These are phyloP conservation scores for Nyctalus aviator DNA, from an alignment of 2,797 vertebrate genomes.

Conservation along the genomic window DNA sequence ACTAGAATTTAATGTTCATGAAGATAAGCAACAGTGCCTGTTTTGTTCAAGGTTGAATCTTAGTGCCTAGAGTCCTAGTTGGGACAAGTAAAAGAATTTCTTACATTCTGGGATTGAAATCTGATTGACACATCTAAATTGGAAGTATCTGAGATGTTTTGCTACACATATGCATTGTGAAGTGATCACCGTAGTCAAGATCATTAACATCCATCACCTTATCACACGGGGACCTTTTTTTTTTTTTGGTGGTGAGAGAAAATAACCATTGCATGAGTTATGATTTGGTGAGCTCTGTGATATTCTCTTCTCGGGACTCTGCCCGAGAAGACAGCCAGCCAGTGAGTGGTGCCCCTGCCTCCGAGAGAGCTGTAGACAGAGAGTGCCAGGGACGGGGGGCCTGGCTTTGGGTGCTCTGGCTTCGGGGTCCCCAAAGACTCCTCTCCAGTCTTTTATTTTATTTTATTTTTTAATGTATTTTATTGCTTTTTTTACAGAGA, in stretches of 20 bases:
- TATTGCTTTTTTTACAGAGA: too few relatives aligned
- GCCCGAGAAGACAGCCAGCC: not conserved
- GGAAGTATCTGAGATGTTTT: not conserved
- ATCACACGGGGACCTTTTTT: not conserved
- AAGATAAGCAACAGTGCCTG: not conserved
- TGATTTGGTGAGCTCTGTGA: not conserved
- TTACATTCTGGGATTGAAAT: not conserved
- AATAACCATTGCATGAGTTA: conserved; percentile 1
- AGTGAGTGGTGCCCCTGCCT: not conserved
- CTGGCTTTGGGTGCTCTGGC: not conserved
- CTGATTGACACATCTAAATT: not conserved
- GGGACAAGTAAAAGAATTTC: not conserved
- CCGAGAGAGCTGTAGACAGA: not conserved
- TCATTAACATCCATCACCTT: not conserved
- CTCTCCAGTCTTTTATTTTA: not conserved
- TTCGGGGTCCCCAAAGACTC: not conserved
- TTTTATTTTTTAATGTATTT: too few relatives aligned
- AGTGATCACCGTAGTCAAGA: not conserved
- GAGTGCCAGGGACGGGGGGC: not conserved
- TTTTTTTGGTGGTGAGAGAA: not conserved
- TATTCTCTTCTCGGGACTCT: not conserved
- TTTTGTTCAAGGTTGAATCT: not conserved
- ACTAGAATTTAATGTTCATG: not conserved
- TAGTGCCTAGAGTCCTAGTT: not conserved
- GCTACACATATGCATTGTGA: not conserved